These are phyloP conservation scores for Pollenia griseotomentosa DNA, from an alignment of 2,888 invertebrate species.

Conservation along the genomic window DNA sequence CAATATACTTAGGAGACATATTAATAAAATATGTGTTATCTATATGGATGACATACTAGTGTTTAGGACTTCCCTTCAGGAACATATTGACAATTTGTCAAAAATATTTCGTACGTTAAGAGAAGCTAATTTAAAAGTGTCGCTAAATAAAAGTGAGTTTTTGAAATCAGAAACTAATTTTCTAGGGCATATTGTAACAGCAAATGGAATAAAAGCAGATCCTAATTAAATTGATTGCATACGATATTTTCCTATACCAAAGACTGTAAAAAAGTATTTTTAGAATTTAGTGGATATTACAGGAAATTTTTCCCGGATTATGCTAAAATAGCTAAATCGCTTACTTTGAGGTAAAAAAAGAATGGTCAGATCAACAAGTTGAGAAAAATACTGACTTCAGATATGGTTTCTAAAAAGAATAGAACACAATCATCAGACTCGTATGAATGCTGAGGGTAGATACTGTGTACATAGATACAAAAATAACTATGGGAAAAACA, in stretches of 20 bases:
- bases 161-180: not conserved
- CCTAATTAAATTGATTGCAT: not conserved
- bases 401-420: conserved; percentile 12
- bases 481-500: too few relatives aligned
- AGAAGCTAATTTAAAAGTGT: too few relatives aligned
- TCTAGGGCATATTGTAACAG: not conserved
- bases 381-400: conserved; percentile 12
- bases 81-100: too few relatives aligned
- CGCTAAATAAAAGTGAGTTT: not conserved
- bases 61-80: too few relatives aligned
- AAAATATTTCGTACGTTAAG: too few relatives aligned
- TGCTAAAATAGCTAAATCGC: too few relatives aligned
- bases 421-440: too few relatives aligned
- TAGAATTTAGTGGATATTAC: not conserved
- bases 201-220: not conserved
- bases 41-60: conserved; percentile 8
- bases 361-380: conserved; percentile 17
- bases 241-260: not conserved
- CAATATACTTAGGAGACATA: not conserved
- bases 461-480: too few relatives aligned
- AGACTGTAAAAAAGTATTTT: not conserved
- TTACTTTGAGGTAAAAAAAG: too few relatives aligned
- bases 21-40: conserved; percentile 9
- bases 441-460: too few relatives aligned
- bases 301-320: too few relatives aligned